Evolutionary conservation across 2,888 invertebrate genomes (phyloP).

Genomic region (Diloba caeruleocephala): DNA sequence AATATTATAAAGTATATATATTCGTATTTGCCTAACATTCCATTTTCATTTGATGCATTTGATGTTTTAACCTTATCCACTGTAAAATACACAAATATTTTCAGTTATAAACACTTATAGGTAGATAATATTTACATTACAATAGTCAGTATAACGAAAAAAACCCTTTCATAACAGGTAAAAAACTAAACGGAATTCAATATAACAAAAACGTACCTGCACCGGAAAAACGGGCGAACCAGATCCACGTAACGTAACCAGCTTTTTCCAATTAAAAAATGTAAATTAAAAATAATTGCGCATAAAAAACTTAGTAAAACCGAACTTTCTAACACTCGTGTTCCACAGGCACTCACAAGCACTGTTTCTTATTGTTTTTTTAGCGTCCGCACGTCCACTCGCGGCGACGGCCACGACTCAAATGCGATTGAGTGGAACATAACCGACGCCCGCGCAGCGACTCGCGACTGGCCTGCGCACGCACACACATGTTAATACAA

Average conservation of each 20-base stretch:
- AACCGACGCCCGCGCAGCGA: conserved; percentile 77
- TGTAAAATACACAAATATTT: not conserved
- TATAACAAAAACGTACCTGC: conserved; percentile 59
- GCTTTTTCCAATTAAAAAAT: conserved; percentile 40
- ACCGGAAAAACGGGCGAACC: conserved; percentile 48
- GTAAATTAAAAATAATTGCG: conserved; percentile 47
- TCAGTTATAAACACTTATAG: not conserved
- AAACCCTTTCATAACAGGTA: conserved; percentile 44
- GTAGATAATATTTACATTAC: conserved; percentile 33
- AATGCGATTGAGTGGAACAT: conserved; percentile 88
- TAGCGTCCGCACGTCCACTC: conserved; percentile 66
- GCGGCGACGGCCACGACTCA: conserved; percentile 69
- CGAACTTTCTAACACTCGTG: conserved; percentile 61
- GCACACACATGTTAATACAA: conserved; percentile 63
- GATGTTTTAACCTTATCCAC: not conserved
- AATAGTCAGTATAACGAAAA: conserved; percentile 19
- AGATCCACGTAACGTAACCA: conserved; percentile 42
- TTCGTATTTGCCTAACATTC: not conserved
- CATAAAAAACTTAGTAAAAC: conserved; percentile 48
- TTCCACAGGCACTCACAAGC: conserved; percentile 64
- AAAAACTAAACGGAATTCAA: conserved; percentile 49
- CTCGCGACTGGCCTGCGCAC: conserved; percentile 65
- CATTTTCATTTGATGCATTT: not conserved
- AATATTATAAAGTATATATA: not conserved
- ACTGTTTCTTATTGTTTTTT: conserved; percentile 56